These are phyloP conservation scores for Rhabdomys dilectus DNA, from an alignment of 2,113 vertebrate genomes.

Conservation along the genomic window DNA sequence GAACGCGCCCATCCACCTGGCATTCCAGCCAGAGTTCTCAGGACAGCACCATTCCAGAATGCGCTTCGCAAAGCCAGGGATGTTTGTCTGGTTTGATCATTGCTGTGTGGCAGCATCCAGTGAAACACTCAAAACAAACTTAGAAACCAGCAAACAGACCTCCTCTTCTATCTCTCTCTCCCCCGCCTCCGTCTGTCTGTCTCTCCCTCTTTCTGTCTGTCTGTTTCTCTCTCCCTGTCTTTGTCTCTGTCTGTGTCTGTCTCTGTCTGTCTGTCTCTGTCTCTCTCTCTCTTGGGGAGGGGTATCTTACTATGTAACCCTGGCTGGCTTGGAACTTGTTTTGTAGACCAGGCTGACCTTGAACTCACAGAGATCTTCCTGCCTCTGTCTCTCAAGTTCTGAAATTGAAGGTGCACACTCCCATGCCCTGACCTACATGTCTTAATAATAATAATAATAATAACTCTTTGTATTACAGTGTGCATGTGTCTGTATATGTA, in stretches of 20 bases:
- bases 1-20: rapidly evolving
- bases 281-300: not conserved
- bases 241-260: too few species aligned
- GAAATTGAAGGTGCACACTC: not conserved
- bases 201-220: not conserved
- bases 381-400: not conserved
- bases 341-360: not conserved
- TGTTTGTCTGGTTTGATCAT: not conserved
- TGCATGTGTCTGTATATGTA: not conserved
- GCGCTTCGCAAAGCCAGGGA: not conserved
- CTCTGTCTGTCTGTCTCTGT: too few species aligned
- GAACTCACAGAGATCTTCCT: not conserved
- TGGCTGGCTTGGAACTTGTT: not conserved
- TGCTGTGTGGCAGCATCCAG: too few species aligned
- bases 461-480: not conserved
- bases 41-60: not conserved
- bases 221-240: not conserved
- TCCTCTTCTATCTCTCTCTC: not conserved
- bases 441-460: too few species aligned
- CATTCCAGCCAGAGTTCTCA: not conserved
- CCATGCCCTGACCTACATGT: not conserved
- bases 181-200: too few species aligned
- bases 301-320: not conserved
- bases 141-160: not conserved
- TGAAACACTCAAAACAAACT: rapidly evolving